phyloP scores from a whole-genome alignment of 2,797 vertebrate genomes.

The Pyrocephalus nanus region DNA sequence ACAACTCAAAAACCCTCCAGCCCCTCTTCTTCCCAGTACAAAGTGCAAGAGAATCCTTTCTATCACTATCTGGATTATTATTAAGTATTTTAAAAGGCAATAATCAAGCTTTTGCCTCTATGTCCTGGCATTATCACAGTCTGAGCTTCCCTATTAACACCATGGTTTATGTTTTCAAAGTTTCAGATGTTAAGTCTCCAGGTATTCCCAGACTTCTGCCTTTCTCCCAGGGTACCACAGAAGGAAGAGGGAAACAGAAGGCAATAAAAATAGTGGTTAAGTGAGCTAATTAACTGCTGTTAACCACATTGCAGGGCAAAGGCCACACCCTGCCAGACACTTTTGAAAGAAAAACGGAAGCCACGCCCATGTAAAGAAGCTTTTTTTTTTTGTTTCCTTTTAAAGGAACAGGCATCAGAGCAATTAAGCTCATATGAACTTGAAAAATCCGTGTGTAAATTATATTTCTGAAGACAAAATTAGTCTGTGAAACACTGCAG shows the following conservation, averaged over 20 bases:
- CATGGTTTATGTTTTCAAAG: background rate
- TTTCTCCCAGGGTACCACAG: background rate
- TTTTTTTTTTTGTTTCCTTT: background rate
- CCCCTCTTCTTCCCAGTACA: background rate
- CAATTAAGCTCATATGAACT: background rate
- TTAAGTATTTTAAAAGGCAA: background rate
- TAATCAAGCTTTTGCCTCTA: background rate
- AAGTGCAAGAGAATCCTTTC: background rate
- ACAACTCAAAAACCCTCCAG: background rate
- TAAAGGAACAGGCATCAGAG: background rate
- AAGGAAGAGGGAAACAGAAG: background rate
- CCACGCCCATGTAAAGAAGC: rapidly evolving
- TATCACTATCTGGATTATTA: background rate
- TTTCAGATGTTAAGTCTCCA: background rate
- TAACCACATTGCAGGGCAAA: background rate
- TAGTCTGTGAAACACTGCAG: background rate
- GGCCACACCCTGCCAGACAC: background rate
- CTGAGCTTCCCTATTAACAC: background rate
- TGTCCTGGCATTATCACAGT: background rate
- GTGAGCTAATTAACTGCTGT: background rate
- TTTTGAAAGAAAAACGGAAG: background rate
- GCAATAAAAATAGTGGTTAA: background rate
- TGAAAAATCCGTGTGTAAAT: background rate
- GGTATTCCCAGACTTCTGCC: background rate
- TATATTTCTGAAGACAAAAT: background rate